Conservation (phyloP, 1,140 invertebrate genomes). For the Apis florea region DNA sequence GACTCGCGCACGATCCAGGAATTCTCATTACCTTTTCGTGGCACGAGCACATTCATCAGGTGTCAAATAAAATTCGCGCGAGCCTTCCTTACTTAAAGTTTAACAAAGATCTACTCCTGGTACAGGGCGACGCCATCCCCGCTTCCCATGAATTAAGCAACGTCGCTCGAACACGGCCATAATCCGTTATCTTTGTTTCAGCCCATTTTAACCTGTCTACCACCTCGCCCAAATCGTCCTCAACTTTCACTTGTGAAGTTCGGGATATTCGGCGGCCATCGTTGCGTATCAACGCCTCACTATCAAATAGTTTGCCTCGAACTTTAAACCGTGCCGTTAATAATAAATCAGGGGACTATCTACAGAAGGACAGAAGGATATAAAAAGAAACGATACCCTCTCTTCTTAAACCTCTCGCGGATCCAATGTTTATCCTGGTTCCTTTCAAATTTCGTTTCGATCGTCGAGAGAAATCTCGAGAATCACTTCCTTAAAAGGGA, state of each 20-base stretch:
- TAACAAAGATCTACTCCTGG: conserved; percentile 60
- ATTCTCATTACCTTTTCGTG: conserved; percentile 62
- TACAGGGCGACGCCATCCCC: conserved; percentile 34
- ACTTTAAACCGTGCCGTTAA: too few relatives aligned
- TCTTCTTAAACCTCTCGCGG: too few relatives aligned
- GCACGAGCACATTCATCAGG: conserved; percentile 61
- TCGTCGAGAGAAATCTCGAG: neutral
- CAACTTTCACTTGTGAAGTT: conserved; percentile 43
- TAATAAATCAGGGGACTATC: too few relatives aligned
- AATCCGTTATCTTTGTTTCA: conserved; percentile 35
- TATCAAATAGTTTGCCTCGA: conserved; percentile 34
- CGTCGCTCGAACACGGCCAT: neutral
- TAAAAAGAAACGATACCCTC: neutral
- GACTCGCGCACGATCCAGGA: conserved; percentile 50
- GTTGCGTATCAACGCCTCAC: too few relatives aligned
- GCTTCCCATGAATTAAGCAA: conserved; percentile 42
- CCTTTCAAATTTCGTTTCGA: neutral
- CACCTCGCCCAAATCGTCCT: conserved; percentile 21
- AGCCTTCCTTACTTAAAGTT: conserved; percentile 50
- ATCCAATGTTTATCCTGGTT: too few relatives aligned
- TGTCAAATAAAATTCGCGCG: conserved; percentile 63
- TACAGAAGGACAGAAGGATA: too few relatives aligned
- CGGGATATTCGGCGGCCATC: neutral
- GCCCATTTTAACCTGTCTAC: conserved; percentile 24
- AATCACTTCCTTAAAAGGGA: too few relatives aligned